A percentile compares a stretch with the other conserved stretches of the same genome.
Conservation (phyloP, 2,888 invertebrate species). For the Elmis aenea region DNA sequence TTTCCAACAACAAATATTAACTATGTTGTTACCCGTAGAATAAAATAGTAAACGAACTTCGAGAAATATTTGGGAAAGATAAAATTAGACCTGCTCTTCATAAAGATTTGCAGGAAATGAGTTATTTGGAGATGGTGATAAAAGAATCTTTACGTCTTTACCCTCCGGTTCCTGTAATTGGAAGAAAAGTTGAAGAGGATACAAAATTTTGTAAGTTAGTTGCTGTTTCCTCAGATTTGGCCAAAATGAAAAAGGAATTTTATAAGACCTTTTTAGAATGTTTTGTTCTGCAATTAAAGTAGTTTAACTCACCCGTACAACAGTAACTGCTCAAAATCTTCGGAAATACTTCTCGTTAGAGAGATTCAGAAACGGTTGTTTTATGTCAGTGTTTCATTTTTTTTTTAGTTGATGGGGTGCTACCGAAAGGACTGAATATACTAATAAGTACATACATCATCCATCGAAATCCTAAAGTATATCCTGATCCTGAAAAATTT, state of each 20-base stretch:
- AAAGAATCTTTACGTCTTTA: slow-evolving; percentile 51
- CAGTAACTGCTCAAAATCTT: too few species aligned
- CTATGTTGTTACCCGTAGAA: slow-evolving; percentile 33
- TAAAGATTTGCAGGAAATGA: slow-evolving; percentile 49
- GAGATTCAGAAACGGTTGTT: neutral
- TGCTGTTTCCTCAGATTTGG: too few species aligned
- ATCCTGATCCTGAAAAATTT: slow-evolving; percentile 43
- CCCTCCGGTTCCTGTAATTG: slow-evolving; percentile 51
- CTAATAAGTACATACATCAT: slow-evolving; percentile 19
- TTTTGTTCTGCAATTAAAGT: too few species aligned
- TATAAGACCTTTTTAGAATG: too few species aligned
- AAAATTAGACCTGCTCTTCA: slow-evolving; percentile 23
- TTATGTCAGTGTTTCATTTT: neutral
- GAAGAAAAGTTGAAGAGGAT: slow-evolving; percentile 44
- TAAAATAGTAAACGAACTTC: slow-evolving; percentile 41
- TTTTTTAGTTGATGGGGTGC: slow-evolving; percentile 1
- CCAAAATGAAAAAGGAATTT: too few species aligned
- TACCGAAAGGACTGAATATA: slow-evolving; percentile 15
- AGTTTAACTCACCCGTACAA: too few species aligned
- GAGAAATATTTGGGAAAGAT: slow-evolving; percentile 35
- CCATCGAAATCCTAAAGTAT: slow-evolving; percentile 45
- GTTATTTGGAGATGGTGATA: slow-evolving; percentile 51
- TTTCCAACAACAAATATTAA: neutral
- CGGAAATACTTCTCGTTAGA: too few species aligned
- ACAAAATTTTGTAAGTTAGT: slow-evolving; percentile 30